Evolutionary conservation across 2,888 invertebrate genomes (phyloP).

Genomic region (Conistra vaccinii): DNA sequence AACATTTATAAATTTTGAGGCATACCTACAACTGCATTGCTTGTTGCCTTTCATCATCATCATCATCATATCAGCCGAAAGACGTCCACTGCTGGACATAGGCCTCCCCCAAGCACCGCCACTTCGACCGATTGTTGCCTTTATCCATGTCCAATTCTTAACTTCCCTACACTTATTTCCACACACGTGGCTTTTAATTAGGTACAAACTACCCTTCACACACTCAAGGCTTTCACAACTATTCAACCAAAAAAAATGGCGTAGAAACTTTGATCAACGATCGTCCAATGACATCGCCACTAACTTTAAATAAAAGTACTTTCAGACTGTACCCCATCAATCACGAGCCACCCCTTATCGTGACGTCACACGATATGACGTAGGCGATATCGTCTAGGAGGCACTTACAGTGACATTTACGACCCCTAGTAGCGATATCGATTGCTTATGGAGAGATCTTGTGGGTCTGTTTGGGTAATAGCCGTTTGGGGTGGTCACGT

Average conservation of each 20-base stretch:
- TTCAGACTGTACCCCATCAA: slow-evolving; percentile 29
- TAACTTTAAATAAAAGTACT: slow-evolving; percentile 47
- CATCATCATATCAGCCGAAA: too few species aligned
- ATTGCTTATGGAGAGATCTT: slow-evolving; percentile 34
- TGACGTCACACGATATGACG: slow-evolving; percentile 63
- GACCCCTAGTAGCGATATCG: slow-evolving; percentile 48
- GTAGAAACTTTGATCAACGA: slow-evolving; percentile 20
- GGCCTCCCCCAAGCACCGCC: too few species aligned
- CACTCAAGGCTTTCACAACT: not conserved
- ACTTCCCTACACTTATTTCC: not conserved
- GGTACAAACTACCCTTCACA: not conserved
- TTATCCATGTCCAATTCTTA: not conserved
- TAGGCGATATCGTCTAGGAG: slow-evolving; percentile 47
- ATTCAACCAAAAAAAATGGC: not conserved
- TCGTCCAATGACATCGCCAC: slow-evolving; percentile 34
- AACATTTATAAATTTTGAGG: not conserved
- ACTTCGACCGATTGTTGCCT: too few species aligned
- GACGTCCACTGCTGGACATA: too few species aligned
- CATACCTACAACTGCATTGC: too few species aligned
- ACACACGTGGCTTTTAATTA: slow-evolving; percentile 5
- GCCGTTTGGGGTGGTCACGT: slow-evolving; percentile 7
- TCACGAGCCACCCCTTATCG: slow-evolving; percentile 45
- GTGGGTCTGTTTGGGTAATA: slow-evolving; percentile 2
- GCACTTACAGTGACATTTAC: slow-evolving; percentile 60
- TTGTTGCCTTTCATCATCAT: too few species aligned